Evolutionary conservation across 2,888 invertebrate species (phyloP).

Genomic region (Ceraclea dissimilis): DNA sequence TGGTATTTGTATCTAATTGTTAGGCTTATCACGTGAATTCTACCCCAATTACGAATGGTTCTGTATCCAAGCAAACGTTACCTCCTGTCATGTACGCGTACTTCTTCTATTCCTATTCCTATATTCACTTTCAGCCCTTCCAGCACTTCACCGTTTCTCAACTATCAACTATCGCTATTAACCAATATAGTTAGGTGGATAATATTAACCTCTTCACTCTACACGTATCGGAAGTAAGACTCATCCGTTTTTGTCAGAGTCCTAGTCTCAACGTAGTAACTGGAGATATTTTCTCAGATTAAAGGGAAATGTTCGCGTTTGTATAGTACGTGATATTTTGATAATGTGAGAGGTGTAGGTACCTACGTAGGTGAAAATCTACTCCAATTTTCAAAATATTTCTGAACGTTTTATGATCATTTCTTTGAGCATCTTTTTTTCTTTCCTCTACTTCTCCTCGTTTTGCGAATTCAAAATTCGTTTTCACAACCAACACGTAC

Average conservation of each 20-base stretch:
- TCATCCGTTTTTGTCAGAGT: not conserved
- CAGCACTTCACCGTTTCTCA: not conserved
- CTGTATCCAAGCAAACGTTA: not conserved
- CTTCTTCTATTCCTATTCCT: not conserved
- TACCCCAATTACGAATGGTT: not conserved
- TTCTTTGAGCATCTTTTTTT: too few species aligned
- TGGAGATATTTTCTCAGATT: not conserved
- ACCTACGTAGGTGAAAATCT: not conserved
- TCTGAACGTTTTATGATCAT: too few species aligned
- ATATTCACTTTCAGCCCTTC: not conserved
- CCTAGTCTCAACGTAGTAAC: not conserved
- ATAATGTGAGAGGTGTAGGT: not conserved
- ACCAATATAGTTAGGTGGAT: not conserved
- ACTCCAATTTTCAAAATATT: not conserved
- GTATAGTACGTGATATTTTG: conserved; percentile 1
- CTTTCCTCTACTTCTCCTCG: too few species aligned
- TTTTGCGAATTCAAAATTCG: too few species aligned
- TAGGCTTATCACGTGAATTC: conserved; percentile 1
- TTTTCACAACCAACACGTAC: too few species aligned
- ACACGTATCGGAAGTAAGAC: not conserved
- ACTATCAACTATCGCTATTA: not conserved
- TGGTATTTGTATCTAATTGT: not conserved
- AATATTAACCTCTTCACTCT: not conserved
- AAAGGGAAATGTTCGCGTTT: conserved; percentile 1
- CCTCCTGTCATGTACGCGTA: too few species aligned